A percentile compares a stretch with the other conserved stretches of the same genome.
Evolutionary conservation across 2,113 vertebrate genomes (phyloP).

Genomic region (Lophius piscatorius): DNA sequence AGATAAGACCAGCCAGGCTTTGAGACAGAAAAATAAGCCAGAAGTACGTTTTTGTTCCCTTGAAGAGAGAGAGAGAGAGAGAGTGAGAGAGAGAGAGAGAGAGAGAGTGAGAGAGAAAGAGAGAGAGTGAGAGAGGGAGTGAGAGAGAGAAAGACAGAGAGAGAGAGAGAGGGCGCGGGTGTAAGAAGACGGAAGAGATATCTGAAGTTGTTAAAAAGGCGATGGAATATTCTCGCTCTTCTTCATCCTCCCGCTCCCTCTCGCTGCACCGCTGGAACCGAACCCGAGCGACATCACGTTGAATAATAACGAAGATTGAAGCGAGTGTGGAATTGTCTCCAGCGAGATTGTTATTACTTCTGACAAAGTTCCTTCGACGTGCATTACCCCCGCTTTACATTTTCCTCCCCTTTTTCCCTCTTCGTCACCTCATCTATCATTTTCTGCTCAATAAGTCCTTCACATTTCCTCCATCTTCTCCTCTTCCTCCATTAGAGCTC

Average conservation of each 20-base stretch:
- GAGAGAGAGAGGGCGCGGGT: not conserved
- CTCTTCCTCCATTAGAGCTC: slow-evolving; percentile 33
- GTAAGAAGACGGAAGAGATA: slow-evolving; percentile 44
- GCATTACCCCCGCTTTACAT: not conserved
- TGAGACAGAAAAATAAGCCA: slow-evolving; percentile 48
- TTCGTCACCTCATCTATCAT: slow-evolving; percentile 24
- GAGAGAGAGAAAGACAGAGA: slow-evolving; percentile 41
- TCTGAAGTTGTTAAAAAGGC: slow-evolving; percentile 60
- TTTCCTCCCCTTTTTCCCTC: not conserved
- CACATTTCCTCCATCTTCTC: slow-evolving; percentile 29
- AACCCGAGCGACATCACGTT: slow-evolving; percentile 42
- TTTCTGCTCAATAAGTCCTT: slow-evolving; percentile 18
- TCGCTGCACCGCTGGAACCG: slow-evolving; percentile 56
- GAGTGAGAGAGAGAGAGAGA: slow-evolving; percentile 43
- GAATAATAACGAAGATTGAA: slow-evolving; percentile 24
- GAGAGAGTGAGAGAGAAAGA: slow-evolving; percentile 41
- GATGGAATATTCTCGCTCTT: slow-evolving; percentile 60
- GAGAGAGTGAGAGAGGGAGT: slow-evolving; percentile 28
- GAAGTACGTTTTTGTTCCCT: slow-evolving; percentile 27
- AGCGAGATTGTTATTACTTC: not conserved
- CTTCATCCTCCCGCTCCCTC: slow-evolving; percentile 63
- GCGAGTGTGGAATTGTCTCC: slow-evolving; percentile 22
- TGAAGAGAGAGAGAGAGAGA: slow-evolving; percentile 8
- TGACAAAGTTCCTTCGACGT: slow-evolving; percentile 10
- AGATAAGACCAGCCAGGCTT: slow-evolving; percentile 56